phyloP scores from a whole-genome alignment of 2,797 vertebrate genomes.

The Numenius phaeopus region DNA sequence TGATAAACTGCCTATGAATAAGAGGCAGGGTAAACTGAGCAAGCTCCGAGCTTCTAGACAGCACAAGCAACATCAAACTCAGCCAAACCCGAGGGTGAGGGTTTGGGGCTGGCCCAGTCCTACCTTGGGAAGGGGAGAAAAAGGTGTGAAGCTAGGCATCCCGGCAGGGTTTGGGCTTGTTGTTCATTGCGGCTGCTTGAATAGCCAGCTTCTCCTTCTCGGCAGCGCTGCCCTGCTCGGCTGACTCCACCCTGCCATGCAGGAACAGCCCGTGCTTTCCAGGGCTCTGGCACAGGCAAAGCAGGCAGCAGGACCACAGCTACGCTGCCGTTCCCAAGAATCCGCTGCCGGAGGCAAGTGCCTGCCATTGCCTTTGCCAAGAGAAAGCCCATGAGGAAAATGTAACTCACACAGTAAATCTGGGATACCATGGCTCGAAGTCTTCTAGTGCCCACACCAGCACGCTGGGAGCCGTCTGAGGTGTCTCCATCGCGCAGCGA shows the following conservation, averaged over 20 bases:
- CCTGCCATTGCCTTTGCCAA: not conserved
- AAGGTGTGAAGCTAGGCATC: not conserved
- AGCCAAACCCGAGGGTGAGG: fast-evolving
- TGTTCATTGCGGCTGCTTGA: not conserved
- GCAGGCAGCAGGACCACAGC: not conserved
- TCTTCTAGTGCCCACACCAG: fast-evolving
- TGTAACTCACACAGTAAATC: not conserved
- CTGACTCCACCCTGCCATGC: not conserved
- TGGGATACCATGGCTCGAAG: not conserved
- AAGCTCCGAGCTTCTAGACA: not conserved
- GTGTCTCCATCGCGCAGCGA: fast-evolving
- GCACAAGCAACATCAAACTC: not conserved
- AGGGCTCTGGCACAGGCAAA: not conserved
- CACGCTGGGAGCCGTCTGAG: not conserved
- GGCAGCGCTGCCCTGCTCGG: not conserved
- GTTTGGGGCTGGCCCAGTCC: not conserved
- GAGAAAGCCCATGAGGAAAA: constrained; percentile 15
- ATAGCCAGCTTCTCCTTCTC: not conserved
- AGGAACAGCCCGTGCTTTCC: not conserved
- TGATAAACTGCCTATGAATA: not conserved
- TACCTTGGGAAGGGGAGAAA: not conserved
- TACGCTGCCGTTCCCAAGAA: not conserved
- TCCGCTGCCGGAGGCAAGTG: constrained; percentile 10
- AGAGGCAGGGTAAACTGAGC: not conserved
- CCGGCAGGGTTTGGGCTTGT: not conserved